Evolutionary conservation across 2,888 invertebrate genomes (phyloP).

Genomic region (Tupiocoris notatus): DNA sequence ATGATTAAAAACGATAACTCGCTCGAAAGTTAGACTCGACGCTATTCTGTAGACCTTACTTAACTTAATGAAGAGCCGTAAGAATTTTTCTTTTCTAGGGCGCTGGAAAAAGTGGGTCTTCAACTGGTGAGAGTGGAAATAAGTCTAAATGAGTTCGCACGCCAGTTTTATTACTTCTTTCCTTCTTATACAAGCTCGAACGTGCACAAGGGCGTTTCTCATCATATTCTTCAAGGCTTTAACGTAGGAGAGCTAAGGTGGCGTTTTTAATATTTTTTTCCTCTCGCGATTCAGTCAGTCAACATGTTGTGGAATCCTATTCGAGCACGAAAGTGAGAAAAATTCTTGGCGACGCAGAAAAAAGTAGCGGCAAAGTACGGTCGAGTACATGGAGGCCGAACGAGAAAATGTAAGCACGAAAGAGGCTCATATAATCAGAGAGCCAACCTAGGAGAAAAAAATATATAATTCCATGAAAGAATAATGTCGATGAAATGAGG

Average conservation of each 20-base stretch:
- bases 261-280: background rate
- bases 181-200: background rate
- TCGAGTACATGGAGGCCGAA: too few species aligned
- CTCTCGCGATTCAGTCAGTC: background rate
- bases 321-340: background rate
- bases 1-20: too few species aligned
- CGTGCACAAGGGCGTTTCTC: background rate
- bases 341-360: background rate
- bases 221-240: background rate
- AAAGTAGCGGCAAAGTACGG: background rate
- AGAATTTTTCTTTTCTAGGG: background rate
- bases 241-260: background rate
- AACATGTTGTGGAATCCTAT: background rate
- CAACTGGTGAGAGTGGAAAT: conserved; percentile 4
- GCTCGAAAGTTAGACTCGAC: too few species aligned
- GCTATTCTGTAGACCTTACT: too few species aligned
- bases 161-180: conserved; percentile 19
- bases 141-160: conserved; percentile 24
- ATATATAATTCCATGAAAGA: too few species aligned
- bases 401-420: too few species aligned
- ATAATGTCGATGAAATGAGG: too few species aligned
- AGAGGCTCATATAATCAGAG: too few species aligned
- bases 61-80: too few species aligned
- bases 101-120: background rate
- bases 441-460: too few species aligned